Evolutionary conservation across 2,888 invertebrate species (phyloP), one percentile per base, ranked within the genome.

Genomic region (Venustoraphidia nigricollis): DNA sequence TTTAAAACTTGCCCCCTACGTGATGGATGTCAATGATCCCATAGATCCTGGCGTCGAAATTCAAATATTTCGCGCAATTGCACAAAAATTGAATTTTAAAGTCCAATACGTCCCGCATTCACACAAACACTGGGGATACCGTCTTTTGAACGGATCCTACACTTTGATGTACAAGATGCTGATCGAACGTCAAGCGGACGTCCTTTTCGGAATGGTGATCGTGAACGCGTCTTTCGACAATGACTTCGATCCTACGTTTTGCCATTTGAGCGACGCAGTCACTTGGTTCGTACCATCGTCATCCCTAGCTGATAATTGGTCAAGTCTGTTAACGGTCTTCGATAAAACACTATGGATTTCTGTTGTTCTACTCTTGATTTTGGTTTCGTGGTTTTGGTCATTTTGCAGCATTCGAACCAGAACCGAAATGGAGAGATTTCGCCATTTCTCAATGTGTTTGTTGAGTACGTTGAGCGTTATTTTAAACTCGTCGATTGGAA

Each of bases 181-280:
- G 1, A 54, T 60, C 1, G 54, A 60, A 1, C 64, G 62, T 50
- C 60, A 45, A 39, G 45, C 72, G 5, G 69, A 75, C 46, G 60
- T 77, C 6, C 62, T 75, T 8, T 55, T 75, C 13, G 77, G 77
- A 8, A 76, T 75, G 1, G 72, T 72, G 51, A 76, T 69, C 60
- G 73, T 77, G 5, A 77, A 77, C 55, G 67, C 68, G 45, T 75
- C 75, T 52, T 70, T 76, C 0, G 69, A 70, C 34, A 67, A 70
- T 53, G 69, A 69, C 50, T 77, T 77, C 56, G 73, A 71, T 56
- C 66, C 66, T 27, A 73, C 72, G 41, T 60, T 65, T 8, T 60
- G 69, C 3, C 77, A 77, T 58, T 63, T 76, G 41, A 61, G 66
- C 5, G 75, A 77, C 59, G 67, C 68, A 0, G 74, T 76, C 53